phyloP scores from a whole-genome alignment of 1,140 invertebrate genomes.

The Drosophila pseudoananassae region DNA sequence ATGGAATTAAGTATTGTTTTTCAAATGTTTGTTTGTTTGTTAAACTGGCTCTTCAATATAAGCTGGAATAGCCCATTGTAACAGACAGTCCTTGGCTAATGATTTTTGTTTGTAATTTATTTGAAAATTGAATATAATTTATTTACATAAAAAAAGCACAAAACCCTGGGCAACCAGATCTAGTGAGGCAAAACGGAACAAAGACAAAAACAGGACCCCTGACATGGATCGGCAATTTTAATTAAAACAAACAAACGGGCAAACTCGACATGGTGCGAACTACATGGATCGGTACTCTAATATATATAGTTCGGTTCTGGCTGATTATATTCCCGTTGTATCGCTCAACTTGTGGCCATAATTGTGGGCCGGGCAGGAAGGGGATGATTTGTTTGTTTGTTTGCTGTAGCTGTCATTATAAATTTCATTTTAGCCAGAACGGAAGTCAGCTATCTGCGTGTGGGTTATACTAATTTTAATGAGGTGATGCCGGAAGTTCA shows the following conservation, averaged over 20 bases:
- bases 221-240: slow-evolving; percentile 60
- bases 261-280: slow-evolving; percentile 22
- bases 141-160: slow-evolving; percentile 60
- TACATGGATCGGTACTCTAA: slow-evolving; percentile 24
- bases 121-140: slow-evolving; percentile 79
- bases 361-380: slow-evolving; percentile 43
- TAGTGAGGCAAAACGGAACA: slow-evolving; percentile 18
- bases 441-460: slow-evolving; percentile 38
- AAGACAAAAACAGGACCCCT: slow-evolving; percentile 27
- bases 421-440: slow-evolving; percentile 65
- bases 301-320: slow-evolving; percentile 9
- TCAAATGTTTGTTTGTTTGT: slow-evolving; percentile 7
- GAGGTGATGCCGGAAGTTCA: slow-evolving; percentile 60
- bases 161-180: slow-evolving; percentile 11
- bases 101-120: slow-evolving; percentile 74
- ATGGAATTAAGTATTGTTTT: slow-evolving; percentile 24
- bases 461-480: slow-evolving; percentile 61
- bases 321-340: slow-evolving; percentile 55
- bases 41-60: slow-evolving; percentile 15
- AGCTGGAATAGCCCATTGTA: slow-evolving; percentile 17
- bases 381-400: slow-evolving; percentile 40
- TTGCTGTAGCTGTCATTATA: slow-evolving; percentile 73
- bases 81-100: slow-evolving; percentile 41
- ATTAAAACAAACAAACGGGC: slow-evolving; percentile 73
- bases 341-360: slow-evolving; percentile 65